Percentiles rank a stretch among this genome's conserved stretches.
These are phyloP conservation scores for Synergus gifuensis DNA, from an alignment of 2,888 invertebrate genomes.

Conservation along the genomic window DNA sequence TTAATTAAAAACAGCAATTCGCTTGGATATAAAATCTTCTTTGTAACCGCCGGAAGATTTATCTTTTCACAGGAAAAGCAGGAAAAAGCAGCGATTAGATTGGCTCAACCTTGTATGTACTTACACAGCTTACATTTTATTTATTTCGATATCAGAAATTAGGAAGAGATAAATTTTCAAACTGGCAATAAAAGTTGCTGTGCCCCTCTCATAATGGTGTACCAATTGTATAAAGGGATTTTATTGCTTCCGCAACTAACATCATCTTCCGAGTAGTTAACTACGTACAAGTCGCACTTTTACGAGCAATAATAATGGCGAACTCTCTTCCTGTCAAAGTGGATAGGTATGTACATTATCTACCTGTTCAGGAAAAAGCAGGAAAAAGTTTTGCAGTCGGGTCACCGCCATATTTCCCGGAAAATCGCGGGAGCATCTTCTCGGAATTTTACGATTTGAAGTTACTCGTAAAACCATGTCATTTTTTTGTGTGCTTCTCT, in stretches of 20 bases:
- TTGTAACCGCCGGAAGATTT: no score
- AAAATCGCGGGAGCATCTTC: not conserved
- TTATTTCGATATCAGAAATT: not conserved
- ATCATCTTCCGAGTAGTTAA: not conserved
- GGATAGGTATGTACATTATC: not conserved
- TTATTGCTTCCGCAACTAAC: not conserved
- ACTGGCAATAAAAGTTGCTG: not conserved
- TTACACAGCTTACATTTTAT: no score
- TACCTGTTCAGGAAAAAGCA: not conserved
- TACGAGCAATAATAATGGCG: not conserved
- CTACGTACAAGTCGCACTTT: not conserved
- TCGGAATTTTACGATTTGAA: conserved; percentile 9
- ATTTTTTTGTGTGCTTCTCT: not conserved
- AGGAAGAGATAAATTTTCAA: not conserved
- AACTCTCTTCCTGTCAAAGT: not conserved
- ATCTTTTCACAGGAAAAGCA: no score
- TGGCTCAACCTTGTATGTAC: not conserved
- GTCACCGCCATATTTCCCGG: not conserved
- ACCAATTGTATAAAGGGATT: not conserved
- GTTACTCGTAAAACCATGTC: conserved; percentile 9
- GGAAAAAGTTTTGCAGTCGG: not conserved
- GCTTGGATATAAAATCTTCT: no score
- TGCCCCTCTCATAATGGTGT: not conserved
- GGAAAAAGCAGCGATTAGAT: no score
- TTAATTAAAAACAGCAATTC: no score